Percentiles rank a stretch among this genome's conserved stretches.
These are phyloP conservation scores for Pecten maximus DNA, from an alignment of 2,888 invertebrate species.

Conservation along the genomic window DNA sequence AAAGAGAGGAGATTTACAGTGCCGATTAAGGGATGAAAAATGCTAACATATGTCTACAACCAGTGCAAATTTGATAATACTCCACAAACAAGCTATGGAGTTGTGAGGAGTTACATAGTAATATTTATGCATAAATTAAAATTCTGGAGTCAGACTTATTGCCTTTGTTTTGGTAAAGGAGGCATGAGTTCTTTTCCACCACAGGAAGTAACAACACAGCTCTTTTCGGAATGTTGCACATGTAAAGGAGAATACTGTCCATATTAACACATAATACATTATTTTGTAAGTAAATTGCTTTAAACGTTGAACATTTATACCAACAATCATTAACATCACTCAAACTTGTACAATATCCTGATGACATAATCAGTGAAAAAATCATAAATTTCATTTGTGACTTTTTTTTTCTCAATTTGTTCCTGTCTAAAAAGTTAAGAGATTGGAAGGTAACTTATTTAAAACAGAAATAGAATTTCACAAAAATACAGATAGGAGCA, in stretches of 20 bases:
- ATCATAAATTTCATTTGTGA: background rate
- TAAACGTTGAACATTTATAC: too few relatives aligned
- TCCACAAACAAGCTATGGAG: background rate
- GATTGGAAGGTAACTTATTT: background rate
- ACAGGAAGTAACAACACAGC: too few relatives aligned
- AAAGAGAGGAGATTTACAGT: background rate
- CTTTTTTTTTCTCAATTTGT: background rate
- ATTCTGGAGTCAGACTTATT: background rate
- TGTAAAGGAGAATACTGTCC: too few relatives aligned
- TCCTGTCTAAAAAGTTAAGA: background rate
- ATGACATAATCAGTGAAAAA: background rate
- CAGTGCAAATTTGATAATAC: slow-evolving; percentile 14
- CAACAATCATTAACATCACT: too few relatives aligned
- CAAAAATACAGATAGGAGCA: background rate
- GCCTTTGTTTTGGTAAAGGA: background rate
- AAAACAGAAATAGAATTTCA: background rate
- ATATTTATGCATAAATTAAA: background rate
- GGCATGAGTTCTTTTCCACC: too few relatives aligned
- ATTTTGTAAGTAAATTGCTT: too few relatives aligned
- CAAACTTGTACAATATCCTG: too few relatives aligned
- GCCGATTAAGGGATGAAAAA: background rate
- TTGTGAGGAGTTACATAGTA: too few relatives aligned
- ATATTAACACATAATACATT: too few relatives aligned
- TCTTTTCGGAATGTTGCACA: too few relatives aligned
- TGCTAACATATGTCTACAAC: background rate